phyloP scores from a whole-genome alignment of 2,888 invertebrate genomes.

The Adineta ricciae region DNA sequence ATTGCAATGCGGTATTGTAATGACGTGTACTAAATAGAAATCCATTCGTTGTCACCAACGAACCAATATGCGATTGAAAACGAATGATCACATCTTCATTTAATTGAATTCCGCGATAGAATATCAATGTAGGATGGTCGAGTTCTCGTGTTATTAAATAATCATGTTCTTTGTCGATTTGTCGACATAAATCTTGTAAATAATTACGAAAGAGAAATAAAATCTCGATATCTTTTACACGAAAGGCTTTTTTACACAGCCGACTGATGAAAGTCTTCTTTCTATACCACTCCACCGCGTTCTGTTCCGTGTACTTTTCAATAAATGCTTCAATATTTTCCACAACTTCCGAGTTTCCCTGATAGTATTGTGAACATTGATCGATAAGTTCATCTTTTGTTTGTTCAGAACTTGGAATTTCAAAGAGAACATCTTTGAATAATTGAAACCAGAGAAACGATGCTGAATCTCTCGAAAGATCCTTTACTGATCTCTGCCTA shows the following conservation, averaged over 20 bases:
- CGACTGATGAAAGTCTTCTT: not conserved
- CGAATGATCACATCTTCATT: not conserved
- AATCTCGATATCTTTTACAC: not conserved
- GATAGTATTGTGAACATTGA: not conserved
- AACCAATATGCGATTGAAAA: not conserved
- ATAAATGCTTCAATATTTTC: not conserved
- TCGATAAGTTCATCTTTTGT: not conserved
- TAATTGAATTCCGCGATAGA: not conserved
- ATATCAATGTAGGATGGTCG: not conserved
- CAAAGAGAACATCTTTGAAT: slow-evolving; percentile 10
- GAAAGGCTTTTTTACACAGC: not conserved
- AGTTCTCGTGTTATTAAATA: not conserved
- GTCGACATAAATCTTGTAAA: not conserved
- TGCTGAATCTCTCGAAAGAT: not conserved
- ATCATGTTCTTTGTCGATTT: not conserved
- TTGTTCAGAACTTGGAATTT: not conserved
- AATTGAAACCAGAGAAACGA: slow-evolving; percentile 18
- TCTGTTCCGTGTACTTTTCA: not conserved
- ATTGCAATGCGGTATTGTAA: not conserved
- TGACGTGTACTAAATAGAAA: not conserved
- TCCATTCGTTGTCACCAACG: not conserved
- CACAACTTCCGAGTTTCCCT: not conserved
- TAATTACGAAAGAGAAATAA: not conserved
- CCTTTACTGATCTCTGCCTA: not conserved
- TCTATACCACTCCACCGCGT: not conserved